A percentile compares a stretch with the other conserved stretches of the same genome.
Conservation (phyloP, 2,888 invertebrate species). For the Pammene aurita region DNA sequence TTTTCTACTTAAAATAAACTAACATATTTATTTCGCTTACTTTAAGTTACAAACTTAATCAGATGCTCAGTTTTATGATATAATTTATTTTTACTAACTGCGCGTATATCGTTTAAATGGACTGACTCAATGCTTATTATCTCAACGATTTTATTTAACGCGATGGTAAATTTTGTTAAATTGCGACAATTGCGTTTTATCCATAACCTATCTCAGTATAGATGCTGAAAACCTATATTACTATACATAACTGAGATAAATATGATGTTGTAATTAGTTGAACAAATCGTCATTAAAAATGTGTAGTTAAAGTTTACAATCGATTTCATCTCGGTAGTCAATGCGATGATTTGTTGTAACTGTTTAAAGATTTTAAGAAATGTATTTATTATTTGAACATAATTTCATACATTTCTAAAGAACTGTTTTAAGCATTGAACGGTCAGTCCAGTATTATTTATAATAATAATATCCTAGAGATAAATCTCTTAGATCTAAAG, state of each 20-base stretch:
- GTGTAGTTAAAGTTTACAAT: too few relatives aligned
- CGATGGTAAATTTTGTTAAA: background rate
- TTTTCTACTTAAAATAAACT: slow-evolving; percentile 58
- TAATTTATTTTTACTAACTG: slow-evolving; percentile 56
- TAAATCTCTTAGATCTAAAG: too few relatives aligned
- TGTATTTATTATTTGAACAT: too few relatives aligned
- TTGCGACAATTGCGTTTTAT: too few relatives aligned
- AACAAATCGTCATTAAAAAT: too few relatives aligned
- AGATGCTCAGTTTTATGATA: slow-evolving; percentile 55
- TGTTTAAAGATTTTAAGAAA: too few relatives aligned
- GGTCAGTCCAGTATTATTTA: slow-evolving; percentile 40
- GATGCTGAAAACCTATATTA: too few relatives aligned
- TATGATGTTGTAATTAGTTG: too few relatives aligned
- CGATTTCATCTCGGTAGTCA: background rate
- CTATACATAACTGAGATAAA: too few relatives aligned
- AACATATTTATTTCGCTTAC: slow-evolving; percentile 80
- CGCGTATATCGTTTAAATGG: slow-evolving; percentile 27
- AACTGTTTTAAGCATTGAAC: slow-evolving; percentile 19
- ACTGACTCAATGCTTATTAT: slow-evolving; percentile 32
- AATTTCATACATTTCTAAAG: slow-evolving; percentile 8
- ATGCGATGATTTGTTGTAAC: too few relatives aligned
- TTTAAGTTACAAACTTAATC: slow-evolving; percentile 55
- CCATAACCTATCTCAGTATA: too few relatives aligned
- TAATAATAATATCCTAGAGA: slow-evolving; percentile 11
- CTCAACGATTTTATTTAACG: slow-evolving; percentile 4